These are phyloP conservation scores for Phthorimaea operculella DNA, from an alignment of 1,140 invertebrate species.

Conservation along the genomic window DNA sequence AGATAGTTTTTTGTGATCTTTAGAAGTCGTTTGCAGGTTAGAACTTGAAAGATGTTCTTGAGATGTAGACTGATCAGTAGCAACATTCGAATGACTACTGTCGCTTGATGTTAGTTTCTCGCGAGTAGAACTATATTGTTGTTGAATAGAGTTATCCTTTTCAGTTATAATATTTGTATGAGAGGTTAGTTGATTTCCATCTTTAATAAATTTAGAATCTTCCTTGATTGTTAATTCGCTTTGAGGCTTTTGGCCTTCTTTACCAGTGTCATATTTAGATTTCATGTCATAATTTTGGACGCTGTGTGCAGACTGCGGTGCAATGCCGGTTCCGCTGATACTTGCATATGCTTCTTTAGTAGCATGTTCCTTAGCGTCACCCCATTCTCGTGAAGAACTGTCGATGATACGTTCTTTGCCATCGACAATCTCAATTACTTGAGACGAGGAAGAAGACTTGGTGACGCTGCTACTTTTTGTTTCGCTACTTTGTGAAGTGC, in stretches of 20 bases:
- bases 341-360: constrained; percentile 65
- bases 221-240: constrained; percentile 49
- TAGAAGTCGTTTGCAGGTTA: not conserved
- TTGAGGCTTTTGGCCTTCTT: constrained; percentile 55
- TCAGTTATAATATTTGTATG: constrained; percentile 46
- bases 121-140: constrained; percentile 35
- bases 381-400: constrained; percentile 67
- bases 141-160: constrained; percentile 44
- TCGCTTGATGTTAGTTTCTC: constrained; percentile 22
- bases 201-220: constrained; percentile 52
- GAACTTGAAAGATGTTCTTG: not conserved
- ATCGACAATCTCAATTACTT: constrained; percentile 70
- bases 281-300: constrained; percentile 65
- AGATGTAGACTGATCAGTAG: not conserved
- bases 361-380: constrained; percentile 56
- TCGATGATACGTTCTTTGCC: constrained; percentile 72
- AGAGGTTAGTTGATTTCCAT: constrained; percentile 46
- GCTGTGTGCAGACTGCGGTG: constrained; percentile 62
- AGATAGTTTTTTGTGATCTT: not conserved
- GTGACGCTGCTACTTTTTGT: constrained; percentile 54
- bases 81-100: constrained; percentile 5
- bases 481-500: constrained; percentile 56
- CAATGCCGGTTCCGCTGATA: constrained; percentile 64
- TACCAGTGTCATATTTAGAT: constrained; percentile 67
- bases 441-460: constrained; percentile 69